Evolutionary conservation across 1,140 invertebrate genomes (phyloP).

Genomic region (Diabrotica undecimpunctata): DNA sequence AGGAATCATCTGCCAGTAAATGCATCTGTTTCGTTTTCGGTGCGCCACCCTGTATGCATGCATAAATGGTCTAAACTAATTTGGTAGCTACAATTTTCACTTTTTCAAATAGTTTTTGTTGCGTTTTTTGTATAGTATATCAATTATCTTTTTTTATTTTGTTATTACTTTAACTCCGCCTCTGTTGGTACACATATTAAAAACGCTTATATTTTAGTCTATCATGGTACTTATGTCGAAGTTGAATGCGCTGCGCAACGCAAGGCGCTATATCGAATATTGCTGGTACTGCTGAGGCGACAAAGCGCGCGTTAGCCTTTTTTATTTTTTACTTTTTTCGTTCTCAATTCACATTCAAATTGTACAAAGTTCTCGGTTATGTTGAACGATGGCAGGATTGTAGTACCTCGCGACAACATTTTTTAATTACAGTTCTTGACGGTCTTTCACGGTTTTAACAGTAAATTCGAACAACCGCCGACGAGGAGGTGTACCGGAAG

Average conservation of each 20-base stretch:
- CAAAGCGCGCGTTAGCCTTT: background rate
- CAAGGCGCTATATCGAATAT: slow-evolving; percentile 4
- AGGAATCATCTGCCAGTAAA: too few species aligned
- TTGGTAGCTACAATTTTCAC: too few species aligned
- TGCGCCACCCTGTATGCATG: too few species aligned
- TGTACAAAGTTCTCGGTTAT: slow-evolving; percentile 6
- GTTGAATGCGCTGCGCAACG: background rate
- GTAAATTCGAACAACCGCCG: too few species aligned
- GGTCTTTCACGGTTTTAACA: too few species aligned
- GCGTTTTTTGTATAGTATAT: too few species aligned
- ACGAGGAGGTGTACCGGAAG: too few species aligned
- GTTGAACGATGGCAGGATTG: background rate
- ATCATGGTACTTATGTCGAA: background rate
- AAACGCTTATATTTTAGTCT: background rate
- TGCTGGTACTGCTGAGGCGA: background rate
- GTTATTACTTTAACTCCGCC: background rate
- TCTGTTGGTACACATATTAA: background rate
- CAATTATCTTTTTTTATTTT: too few species aligned
- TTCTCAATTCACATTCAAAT: slow-evolving; percentile 10
- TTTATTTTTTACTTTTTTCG: slow-evolving; percentile 1
- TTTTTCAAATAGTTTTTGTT: too few species aligned
- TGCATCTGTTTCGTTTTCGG: too few species aligned
- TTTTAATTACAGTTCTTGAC: background rate
- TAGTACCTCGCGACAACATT: background rate
- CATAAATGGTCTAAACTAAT: too few species aligned